Conservation (phyloP, 2,113 vertebrate genomes). For the Entosphenus tridentatus region DNA sequence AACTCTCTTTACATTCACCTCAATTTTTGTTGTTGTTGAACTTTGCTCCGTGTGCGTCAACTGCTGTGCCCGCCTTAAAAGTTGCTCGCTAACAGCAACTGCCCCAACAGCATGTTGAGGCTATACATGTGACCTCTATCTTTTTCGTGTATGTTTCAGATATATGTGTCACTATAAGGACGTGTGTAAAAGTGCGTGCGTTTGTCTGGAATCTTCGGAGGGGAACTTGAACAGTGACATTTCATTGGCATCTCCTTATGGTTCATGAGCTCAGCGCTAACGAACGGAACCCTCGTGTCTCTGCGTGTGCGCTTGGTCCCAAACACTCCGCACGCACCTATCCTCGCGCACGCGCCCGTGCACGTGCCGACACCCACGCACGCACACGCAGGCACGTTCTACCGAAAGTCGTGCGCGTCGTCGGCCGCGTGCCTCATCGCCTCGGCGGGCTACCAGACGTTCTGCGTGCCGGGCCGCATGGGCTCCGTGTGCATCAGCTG, state of each 20-base stretch:
- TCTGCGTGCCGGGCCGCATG: slow-evolving; percentile 67
- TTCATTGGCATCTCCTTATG: slow-evolving; percentile 29
- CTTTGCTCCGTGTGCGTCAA: too few species aligned
- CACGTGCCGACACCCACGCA: neutral
- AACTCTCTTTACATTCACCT: too few species aligned
- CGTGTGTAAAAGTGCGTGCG: slow-evolving; percentile 1
- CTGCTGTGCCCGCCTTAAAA: too few species aligned
- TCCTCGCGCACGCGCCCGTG: neutral
- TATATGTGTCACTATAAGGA: neutral
- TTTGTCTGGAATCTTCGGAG: slow-evolving; percentile 7
- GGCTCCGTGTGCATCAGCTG: slow-evolving; percentile 95
- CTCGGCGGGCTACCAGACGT: slow-evolving; percentile 89
- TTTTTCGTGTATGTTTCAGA: neutral
- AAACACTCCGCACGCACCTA: neutral
- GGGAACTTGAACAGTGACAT: slow-evolving; percentile 21
- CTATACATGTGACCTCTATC: too few species aligned
- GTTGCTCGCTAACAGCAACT: too few species aligned
- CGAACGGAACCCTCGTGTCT: neutral
- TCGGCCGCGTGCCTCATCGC: slow-evolving; percentile 80
- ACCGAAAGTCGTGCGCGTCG: slow-evolving; percentile 78
- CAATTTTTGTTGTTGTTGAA: too few species aligned
- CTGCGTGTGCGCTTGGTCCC: neutral
- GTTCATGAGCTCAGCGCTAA: slow-evolving; percentile 23
- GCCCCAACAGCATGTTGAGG: too few species aligned
- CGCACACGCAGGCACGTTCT: slow-evolving; percentile 44